Evolutionary conservation across 2,888 invertebrate genomes (phyloP).

Genomic region (Amphipoea oculea): DNA sequence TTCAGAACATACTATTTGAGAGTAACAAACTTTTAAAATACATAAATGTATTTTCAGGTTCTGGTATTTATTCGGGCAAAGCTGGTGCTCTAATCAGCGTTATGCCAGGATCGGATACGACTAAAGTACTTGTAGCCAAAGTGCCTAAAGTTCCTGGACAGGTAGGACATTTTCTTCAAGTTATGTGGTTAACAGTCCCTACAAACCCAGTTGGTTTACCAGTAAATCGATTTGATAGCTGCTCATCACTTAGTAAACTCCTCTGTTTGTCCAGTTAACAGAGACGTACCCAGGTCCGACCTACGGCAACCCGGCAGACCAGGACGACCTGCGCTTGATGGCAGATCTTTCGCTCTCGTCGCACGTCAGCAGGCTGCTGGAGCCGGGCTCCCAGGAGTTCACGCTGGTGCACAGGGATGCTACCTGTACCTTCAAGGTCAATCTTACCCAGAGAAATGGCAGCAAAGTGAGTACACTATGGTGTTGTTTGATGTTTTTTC

Average conservation of each 20-base stretch:
- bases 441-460: constrained; percentile 70
- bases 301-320: constrained; percentile 77
- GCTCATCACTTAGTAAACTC: not conserved
- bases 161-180: constrained; percentile 66
- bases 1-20: not conserved
- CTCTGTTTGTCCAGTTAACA: constrained; percentile 69
- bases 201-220: not conserved
- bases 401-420: constrained; percentile 80
- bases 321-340: constrained; percentile 83
- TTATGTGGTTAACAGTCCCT: not conserved
- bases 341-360: constrained; percentile 81
- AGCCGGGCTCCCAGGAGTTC: constrained; percentile 80
- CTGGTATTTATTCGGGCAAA: constrained; percentile 93
- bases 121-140: constrained; percentile 82
- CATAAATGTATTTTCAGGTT: constrained; percentile 86
- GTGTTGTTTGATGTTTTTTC: not conserved
- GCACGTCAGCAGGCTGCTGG: constrained; percentile 76
- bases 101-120: constrained; percentile 84
- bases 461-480: constrained; percentile 71
- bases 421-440: constrained; percentile 81
- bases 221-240: not conserved
- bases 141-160: constrained; percentile 87
- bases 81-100: constrained; percentile 84
- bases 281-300: constrained; percentile 79
- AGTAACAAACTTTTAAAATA: not conserved